Evolutionary conservation across 1,140 invertebrate genomes (phyloP).

Genomic region (Tetranychus urticae): DNA sequence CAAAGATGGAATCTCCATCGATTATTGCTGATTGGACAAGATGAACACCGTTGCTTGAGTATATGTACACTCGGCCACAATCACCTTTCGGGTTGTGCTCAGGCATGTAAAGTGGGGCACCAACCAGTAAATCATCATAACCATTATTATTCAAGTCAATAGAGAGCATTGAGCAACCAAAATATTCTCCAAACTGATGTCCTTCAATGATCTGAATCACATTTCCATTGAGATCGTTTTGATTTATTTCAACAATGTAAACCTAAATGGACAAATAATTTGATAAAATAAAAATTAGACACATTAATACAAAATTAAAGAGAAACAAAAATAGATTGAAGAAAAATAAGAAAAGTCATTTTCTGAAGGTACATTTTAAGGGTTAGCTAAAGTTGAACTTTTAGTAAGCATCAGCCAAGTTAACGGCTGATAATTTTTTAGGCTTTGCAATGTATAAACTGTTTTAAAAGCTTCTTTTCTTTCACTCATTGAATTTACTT

Average conservation of each 20-base stretch:
- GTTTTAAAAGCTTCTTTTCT: too few relatives aligned
- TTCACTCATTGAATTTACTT: neutral
- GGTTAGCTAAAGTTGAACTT: too few relatives aligned
- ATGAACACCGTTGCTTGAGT: constrained; percentile 1
- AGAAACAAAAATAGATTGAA: too few relatives aligned
- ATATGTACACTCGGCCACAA: constrained; percentile 34
- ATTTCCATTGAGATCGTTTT: neutral
- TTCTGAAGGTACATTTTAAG: too few relatives aligned
- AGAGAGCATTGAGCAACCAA: constrained; percentile 66
- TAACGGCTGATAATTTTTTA: too few relatives aligned
- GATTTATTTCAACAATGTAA: neutral
- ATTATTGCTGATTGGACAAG: too few relatives aligned
- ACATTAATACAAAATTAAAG: too few relatives aligned
- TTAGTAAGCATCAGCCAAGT: too few relatives aligned
- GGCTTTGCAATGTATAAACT: too few relatives aligned
- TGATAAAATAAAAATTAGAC: too few relatives aligned
- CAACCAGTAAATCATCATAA: constrained; percentile 72
- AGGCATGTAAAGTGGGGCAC: constrained; percentile 69
- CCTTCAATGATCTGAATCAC: constrained; percentile 48
- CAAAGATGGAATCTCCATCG: neutral
- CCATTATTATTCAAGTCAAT: constrained; percentile 79
- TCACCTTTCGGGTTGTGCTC: constrained; percentile 16
- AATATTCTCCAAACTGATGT: constrained; percentile 79
- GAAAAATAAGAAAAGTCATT: too few relatives aligned
- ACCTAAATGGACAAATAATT: neutral